Percentiles rank a stretch among this genome's conserved stretches.
phyloP scores from a whole-genome alignment of 2,113 vertebrate genomes.

The Solenodon paradoxus region DNA sequence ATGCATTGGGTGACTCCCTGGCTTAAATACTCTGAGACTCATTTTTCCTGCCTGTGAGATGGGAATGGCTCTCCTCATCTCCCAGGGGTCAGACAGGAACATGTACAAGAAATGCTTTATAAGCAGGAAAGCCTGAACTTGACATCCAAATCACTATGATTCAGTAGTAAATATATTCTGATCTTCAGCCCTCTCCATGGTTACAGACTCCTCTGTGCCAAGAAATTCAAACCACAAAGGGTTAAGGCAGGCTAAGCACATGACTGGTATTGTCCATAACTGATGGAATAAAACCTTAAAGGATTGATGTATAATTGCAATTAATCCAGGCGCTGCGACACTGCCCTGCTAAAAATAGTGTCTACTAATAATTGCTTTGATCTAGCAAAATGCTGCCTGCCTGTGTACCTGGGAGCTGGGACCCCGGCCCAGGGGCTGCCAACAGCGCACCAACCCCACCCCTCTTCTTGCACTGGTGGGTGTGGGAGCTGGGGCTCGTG shows the following conservation, averaged over 20 bases:
- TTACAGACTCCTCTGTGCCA: neutral
- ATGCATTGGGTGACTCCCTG: no score
- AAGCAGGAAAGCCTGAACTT: neutral
- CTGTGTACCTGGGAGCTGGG: neutral
- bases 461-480: rapidly evolving
- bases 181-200: neutral
- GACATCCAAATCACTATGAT: neutral
- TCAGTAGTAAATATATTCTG: neutral
- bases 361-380: constrained; percentile 38
- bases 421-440: neutral
- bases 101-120: neutral
- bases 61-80: neutral
- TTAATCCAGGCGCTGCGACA: constrained; percentile 34
- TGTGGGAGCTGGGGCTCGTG: neutral
- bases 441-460: neutral
- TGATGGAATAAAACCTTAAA: constrained; percentile 36
- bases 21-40: neutral
- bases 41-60: neutral
- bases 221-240: neutral
- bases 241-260: neutral
- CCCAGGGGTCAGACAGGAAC: neutral
- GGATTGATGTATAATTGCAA: constrained; percentile 5
- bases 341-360: constrained; percentile 51
- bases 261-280: constrained; percentile 5
- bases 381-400: neutral